These are phyloP conservation scores for Drosophila setosimentum DNA, from an alignment of 2,888 invertebrate species.

Conservation along the genomic window DNA sequence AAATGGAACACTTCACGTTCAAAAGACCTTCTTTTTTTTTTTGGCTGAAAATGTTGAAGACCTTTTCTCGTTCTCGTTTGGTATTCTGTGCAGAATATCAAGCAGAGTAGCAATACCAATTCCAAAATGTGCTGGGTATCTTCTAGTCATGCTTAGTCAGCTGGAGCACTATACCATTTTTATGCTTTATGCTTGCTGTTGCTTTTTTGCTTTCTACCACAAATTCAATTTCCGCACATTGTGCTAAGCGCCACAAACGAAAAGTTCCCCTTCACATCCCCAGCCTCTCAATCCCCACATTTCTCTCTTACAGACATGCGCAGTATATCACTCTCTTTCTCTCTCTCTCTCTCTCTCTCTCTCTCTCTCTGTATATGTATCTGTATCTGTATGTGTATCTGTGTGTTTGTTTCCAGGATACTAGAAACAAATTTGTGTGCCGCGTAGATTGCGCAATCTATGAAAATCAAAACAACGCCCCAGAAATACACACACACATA, in stretches of 20 bases:
- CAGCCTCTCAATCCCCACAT: conserved; percentile 1
- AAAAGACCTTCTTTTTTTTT: neutral
- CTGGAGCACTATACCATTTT: neutral
- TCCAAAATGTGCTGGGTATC: neutral
- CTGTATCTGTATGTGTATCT: conserved; percentile 5
- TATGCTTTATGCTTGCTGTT: conserved; percentile 2
- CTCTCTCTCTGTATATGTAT: conserved; percentile 6
- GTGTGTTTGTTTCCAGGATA: conserved; percentile 43
- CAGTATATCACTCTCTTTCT: neutral
- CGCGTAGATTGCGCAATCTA: conserved; percentile 76
- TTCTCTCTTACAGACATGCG: conserved; percentile 1
- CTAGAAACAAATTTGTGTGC: conserved; percentile 36
- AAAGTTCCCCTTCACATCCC: conserved; percentile 20
- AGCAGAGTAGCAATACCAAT: neutral
- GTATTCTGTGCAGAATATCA: neutral
- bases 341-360: neutral
- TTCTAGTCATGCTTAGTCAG: neutral
- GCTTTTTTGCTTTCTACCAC: conserved; percentile 62
- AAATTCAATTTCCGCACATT: conserved; percentile 81
- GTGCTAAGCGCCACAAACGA: conserved; percentile 69
- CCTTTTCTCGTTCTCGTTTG: neutral
- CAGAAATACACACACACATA: conserved; percentile 62
- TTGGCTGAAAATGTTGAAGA: neutral
- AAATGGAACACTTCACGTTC: neutral
- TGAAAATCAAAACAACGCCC: conserved; percentile 79